Evolutionary conservation across 1,140 invertebrate genomes (phyloP), one percentile per base, ranked within the genome.

Genomic region (Drosophila obscura): DNA sequence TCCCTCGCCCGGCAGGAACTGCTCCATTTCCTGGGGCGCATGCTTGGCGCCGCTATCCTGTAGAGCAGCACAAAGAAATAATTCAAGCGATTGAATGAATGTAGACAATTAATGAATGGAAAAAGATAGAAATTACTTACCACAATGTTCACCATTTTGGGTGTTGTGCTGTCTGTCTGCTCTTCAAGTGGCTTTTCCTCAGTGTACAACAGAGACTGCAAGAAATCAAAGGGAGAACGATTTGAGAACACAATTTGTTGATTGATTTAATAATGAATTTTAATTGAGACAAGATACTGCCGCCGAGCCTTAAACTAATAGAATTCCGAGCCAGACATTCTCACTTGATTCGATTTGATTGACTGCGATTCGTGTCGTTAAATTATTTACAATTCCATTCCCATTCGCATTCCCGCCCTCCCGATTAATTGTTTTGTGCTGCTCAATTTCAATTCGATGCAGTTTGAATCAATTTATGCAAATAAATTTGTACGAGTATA

Each of bases 21-120:
- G 94, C 69, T 95, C 94, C 92, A 95, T 91, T 90, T 95, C 94
- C 77, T 92, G 92, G 49, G 91, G 76, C 44, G 82, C 84, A 87
- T 75, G 74, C 58, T 90, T 90, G 50, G 73, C 67, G 58, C 81
- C 79, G 65, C 81, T 77, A 46, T 91, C 90, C 81, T 91, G 61
- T 43, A 16, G 46, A 50, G 8, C 35, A 44, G 35, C 35, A 39
- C 11, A 39, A 39, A 53, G 60, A 43, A 52, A 44, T 5, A 41
- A 63, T 63, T 73, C 44, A 6, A 74, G 9, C 55, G 16, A 39
- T 49, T 48, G 16, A 52, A 90, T 78, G 60, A 62, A 58, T 65
- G 48, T 16, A 55, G 28, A 8, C 59, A 55, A 58, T 44, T 61
- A 39, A 26, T 49, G 28, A 58, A 62, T 48, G 53, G 56, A 55